Percentiles rank a stretch among this genome's conserved stretches.
Conservation (phyloP, 2,797 vertebrate species). For the Cirrhinus molitorella region DNA sequence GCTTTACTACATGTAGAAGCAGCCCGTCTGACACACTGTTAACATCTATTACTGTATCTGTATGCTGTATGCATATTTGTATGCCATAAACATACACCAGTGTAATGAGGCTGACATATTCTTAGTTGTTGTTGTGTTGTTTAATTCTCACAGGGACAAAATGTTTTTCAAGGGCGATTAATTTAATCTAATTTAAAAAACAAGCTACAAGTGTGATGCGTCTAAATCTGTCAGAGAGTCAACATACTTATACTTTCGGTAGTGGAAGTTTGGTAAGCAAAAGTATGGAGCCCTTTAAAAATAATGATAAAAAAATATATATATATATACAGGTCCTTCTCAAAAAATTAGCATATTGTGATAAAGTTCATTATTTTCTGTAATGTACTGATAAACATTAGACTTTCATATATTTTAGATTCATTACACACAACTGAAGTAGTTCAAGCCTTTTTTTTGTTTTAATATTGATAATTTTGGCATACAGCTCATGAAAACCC, state of each 20-base stretch:
- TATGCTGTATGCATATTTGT: background rate
- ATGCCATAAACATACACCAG: slow-evolving; percentile 6
- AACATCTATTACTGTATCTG: background rate
- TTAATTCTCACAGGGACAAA: slow-evolving; percentile 67
- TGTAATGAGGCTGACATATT: slow-evolving; percentile 29
- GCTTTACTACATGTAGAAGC: background rate
- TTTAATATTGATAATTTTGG: too few species aligned
- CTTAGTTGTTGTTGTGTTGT: slow-evolving; percentile 24
- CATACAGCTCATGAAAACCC: too few species aligned
- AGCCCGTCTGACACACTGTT: background rate
- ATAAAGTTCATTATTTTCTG: too few species aligned
- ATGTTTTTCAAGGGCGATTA: slow-evolving; percentile 73
- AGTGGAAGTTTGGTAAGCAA: slow-evolving; percentile 70
- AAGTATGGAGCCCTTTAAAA: slow-evolving; percentile 50
- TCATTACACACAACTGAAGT: too few species aligned
- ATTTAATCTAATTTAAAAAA: slow-evolving; percentile 73
- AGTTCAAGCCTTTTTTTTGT: too few species aligned
- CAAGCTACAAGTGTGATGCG: slow-evolving; percentile 67
- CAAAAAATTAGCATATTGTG: too few species aligned
- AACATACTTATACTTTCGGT: slow-evolving; percentile 65
- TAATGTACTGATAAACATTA: too few species aligned
- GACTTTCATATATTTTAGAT: too few species aligned
- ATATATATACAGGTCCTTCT: too few species aligned
- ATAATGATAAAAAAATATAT: too few species aligned
- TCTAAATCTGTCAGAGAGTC: slow-evolving; percentile 76